A percentile compares a stretch with the other conserved stretches of the same genome.
These are phyloP conservation scores for Megalops atlanticus DNA, from an alignment of 2,113 vertebrate genomes.

Conservation along the genomic window DNA sequence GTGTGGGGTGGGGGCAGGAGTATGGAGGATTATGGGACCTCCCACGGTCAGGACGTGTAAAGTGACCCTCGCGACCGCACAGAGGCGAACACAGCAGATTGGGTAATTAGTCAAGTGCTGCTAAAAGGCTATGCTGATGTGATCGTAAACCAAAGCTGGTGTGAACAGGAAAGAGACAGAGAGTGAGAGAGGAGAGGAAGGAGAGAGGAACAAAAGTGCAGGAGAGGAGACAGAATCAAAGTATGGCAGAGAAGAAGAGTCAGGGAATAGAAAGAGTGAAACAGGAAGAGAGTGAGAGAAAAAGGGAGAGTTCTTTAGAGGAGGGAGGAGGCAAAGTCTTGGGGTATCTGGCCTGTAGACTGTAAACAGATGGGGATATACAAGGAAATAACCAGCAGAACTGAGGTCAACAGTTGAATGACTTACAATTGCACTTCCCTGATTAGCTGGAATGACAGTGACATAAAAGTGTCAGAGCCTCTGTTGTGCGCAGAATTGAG, in stretches of 20 bases:
- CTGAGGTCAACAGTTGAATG: conserved; percentile 25
- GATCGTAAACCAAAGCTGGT: conserved; percentile 47
- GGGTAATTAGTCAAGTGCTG: conserved; percentile 45
- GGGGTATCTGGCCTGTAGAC: conserved; percentile 29
- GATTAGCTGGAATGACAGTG: conserved; percentile 38
- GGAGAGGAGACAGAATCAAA: background rate
- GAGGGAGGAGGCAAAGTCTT: background rate
- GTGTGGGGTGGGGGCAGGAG: background rate
- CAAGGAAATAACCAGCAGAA: conserved; percentile 32
- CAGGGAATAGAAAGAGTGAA: background rate
- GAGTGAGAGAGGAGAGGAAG: background rate
- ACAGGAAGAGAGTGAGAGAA: background rate
- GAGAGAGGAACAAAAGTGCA: background rate
- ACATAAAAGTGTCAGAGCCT: background rate
- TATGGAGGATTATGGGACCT: conserved; percentile 10
- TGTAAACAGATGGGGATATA: conserved; percentile 39
- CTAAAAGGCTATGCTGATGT: conserved; percentile 41
- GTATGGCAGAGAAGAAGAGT: background rate
- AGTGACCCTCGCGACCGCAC: conserved; percentile 42
- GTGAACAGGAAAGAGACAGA: conserved; percentile 13
- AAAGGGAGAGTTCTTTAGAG: background rate
- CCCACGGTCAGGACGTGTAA: conserved; percentile 46
- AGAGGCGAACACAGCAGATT: conserved; percentile 23
- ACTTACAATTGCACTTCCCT: conserved; percentile 42
- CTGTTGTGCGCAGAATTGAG: background rate